phyloP scores from a whole-genome alignment of 2,797 vertebrate species.

The Melanotaenia trifasciata region DNA sequence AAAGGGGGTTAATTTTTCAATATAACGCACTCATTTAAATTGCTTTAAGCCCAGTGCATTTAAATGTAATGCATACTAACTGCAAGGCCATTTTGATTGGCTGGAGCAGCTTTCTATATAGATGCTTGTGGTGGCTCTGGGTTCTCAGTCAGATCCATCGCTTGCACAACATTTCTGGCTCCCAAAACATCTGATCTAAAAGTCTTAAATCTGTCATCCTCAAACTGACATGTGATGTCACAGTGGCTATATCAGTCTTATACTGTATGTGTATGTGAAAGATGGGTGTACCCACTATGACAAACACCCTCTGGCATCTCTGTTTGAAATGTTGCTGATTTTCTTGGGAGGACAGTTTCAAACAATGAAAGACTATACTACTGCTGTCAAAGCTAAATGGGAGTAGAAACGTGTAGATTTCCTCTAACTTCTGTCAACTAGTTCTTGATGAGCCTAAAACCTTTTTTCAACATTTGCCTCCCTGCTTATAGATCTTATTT shows the following conservation, averaged over 20 bases:
- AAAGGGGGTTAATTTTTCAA: neutral
- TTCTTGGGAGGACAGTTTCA: neutral
- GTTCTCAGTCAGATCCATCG: neutral
- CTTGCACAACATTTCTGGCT: neutral
- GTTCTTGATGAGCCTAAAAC: constrained; percentile 14
- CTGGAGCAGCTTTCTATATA: neutral
- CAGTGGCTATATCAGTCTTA: neutral
- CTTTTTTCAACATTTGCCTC: constrained; percentile 25
- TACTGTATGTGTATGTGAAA: neutral
- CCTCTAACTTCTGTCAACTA: neutral
- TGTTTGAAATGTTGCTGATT: neutral
- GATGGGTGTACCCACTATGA: neutral
- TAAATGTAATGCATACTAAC: neutral
- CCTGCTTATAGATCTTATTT: constrained; percentile 26
- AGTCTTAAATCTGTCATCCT: neutral
- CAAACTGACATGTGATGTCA: neutral
- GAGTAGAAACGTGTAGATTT: constrained; percentile 16
- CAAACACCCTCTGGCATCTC: neutral
- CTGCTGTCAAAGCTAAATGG: constrained; percentile 4
- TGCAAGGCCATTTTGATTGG: neutral
- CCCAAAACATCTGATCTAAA: neutral
- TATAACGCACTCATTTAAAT: neutral
- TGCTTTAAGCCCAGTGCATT: neutral
- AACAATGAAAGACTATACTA: neutral
- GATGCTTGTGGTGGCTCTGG: neutral